Conservation (phyloP, 2,888 invertebrate genomes). For the Aphrophora alni region DNA sequence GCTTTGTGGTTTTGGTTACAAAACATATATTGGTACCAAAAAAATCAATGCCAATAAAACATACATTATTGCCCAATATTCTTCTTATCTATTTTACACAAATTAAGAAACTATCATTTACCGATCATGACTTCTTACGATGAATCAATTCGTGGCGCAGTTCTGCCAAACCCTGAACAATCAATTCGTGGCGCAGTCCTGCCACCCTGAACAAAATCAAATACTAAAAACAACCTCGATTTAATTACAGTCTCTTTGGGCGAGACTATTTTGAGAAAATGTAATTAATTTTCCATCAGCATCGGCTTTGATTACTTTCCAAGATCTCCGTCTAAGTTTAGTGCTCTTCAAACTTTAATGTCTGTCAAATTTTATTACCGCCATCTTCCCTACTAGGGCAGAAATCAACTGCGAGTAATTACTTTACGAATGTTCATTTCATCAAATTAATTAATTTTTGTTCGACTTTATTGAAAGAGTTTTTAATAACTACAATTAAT, state of each 20-base stretch:
- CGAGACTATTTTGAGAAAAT: neutral
- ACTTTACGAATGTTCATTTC: neutral
- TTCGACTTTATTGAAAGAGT: neutral
- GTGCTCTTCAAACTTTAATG: neutral
- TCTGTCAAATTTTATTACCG: neutral
- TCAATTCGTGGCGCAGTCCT: too few species aligned
- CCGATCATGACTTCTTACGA: too few species aligned
- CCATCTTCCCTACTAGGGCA: neutral
- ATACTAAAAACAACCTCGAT: neutral
- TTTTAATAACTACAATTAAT: neutral
- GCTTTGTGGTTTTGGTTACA: too few species aligned
- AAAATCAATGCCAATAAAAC: too few species aligned
- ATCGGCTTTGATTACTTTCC: neutral
- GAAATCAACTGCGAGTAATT: neutral
- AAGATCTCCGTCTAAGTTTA: neutral
- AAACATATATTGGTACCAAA: too few species aligned
- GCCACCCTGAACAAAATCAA: neutral
- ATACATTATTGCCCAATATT: too few species aligned
- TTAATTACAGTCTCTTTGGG: neutral
- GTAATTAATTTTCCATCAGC: constrained; percentile 2
- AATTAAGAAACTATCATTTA: too few species aligned
- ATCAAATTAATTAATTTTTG: neutral
- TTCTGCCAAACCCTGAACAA: too few species aligned
- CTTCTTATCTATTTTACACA: too few species aligned
- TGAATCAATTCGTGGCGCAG: too few species aligned